A percentile compares a stretch with the other conserved stretches of the same genome.
Conservation (phyloP, 2,113 vertebrate species). For the Ranitomeya imitator region DNA sequence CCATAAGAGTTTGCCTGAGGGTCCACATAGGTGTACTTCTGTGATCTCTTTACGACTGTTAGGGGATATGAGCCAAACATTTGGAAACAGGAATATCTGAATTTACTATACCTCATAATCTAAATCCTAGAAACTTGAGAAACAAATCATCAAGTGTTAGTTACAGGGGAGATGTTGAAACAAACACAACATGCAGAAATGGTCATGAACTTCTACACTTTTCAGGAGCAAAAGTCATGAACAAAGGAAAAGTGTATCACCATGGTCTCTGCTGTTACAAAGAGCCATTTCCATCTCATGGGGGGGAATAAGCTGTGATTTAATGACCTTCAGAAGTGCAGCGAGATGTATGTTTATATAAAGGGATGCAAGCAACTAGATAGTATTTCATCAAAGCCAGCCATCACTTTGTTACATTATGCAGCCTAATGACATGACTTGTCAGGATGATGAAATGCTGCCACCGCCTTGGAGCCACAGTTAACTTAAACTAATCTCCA, state of each 20-base stretch:
- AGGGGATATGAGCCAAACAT: slow-evolving; percentile 12
- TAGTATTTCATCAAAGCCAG: slow-evolving; percentile 46
- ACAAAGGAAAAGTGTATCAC: slow-evolving; percentile 35
- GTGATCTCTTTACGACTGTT: slow-evolving; percentile 1
- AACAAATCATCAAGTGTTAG: slow-evolving; percentile 26
- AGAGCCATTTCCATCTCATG: slow-evolving; percentile 55
- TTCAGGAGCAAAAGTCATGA: slow-evolving; percentile 4
- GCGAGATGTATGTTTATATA: slow-evolving; percentile 50
- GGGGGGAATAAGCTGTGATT: slow-evolving; percentile 53
- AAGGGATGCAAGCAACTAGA: slow-evolving; percentile 34
- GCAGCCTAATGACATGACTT: slow-evolving; percentile 43
- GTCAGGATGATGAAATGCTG: slow-evolving; percentile 23
- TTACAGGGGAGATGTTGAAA: background rate
- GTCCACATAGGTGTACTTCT: background rate
- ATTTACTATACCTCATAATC: background rate
- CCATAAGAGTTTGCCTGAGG: background rate
- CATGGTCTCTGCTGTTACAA: background rate
- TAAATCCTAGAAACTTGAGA: background rate
- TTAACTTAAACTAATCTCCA: slow-evolving; percentile 50
- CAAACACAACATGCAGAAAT: background rate
- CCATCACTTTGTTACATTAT: slow-evolving; percentile 40
- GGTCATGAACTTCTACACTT: background rate
- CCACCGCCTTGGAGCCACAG: background rate
- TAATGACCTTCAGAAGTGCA: slow-evolving; percentile 55
- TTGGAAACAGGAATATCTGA: background rate